Base-by-base conservation (phyloP, 2,888 invertebrate genomes). In the Sphinx pinastri region DNA sequence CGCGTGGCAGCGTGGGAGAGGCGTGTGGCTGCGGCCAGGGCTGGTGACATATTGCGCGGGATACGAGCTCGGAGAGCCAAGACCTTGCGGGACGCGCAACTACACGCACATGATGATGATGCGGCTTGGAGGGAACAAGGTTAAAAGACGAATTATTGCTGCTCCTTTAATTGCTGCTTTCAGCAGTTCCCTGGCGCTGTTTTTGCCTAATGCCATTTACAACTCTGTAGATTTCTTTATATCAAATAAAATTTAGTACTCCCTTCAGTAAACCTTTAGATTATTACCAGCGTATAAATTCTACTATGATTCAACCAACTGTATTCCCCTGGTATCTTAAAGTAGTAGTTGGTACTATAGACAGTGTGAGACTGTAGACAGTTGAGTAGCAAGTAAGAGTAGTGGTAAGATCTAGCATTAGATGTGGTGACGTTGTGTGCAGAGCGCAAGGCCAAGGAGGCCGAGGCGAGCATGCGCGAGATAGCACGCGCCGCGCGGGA, bases 371-470 rank as follows among this genome's bases (percentile, higher is more conserved):
- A 38, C 3, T 38, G 3, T 6, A 25, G 14, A 38, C 13, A 7
- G 6, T 31, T 6, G 31, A 25, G 11, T 38, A 58, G 2, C 31
- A 31, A 58, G 58, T 19, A 14, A 0, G 14, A 38, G 38, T 31
- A 31, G 31, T 19, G 47, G 45, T 19, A 13, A 19, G 13, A 25
- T 63, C 14, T 12, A 19, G 47, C 45, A 51, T 16, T 31, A 12
- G 45, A n/a, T 54, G n/a, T 10, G 14, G 4, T 49, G 60, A 19
- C 55, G 51, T 82, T 82, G 1, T 2, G 1, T 25, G 0, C 87
- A 96, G 96, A 96, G 81, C 94, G 95, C 60, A 96, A 95, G 90
- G 96, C 96, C 2, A 96, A 96, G 84, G 95, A 96, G 84, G 96
- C 96, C 0, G 96, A 96, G 79, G 95, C 95, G 59, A 95, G 96